A percentile compares a stretch with the other conserved stretches of the same genome.
These are phyloP conservation scores for Spodoptera exigua DNA, from an alignment of 2,888 invertebrate genomes.

Conservation along the genomic window DNA sequence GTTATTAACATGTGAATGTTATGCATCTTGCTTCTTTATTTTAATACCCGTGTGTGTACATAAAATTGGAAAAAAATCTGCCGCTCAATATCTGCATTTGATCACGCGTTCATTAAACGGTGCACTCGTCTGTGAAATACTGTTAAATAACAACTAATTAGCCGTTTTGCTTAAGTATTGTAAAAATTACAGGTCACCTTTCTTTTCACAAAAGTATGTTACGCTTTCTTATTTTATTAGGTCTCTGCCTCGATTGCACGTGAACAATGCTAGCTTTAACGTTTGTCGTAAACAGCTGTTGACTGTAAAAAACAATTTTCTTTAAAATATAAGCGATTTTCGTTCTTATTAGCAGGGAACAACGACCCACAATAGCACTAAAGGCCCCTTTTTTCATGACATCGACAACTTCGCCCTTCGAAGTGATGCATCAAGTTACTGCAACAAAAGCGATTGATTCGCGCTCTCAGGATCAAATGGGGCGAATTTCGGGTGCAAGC, in stretches of 20 bases:
- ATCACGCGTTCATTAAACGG: slow-evolving; percentile 56
- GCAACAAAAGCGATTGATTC: slow-evolving; percentile 88
- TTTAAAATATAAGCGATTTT: slow-evolving; percentile 27
- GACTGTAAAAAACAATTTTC: slow-evolving; percentile 38
- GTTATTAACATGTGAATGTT: no score
- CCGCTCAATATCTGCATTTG: slow-evolving; percentile 43
- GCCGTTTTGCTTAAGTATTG: slow-evolving; percentile 63
- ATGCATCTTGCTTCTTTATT: no score
- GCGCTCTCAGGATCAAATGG: slow-evolving; percentile 84
- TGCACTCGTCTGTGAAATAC: slow-evolving; percentile 66
- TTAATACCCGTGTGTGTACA: not conserved
- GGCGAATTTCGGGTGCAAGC: slow-evolving; percentile 84
- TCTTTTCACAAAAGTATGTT: slow-evolving; percentile 56
- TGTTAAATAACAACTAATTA: slow-evolving; percentile 65
- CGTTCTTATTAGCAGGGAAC: slow-evolving; percentile 30
- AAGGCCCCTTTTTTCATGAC: slow-evolving; percentile 38
- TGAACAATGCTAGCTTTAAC: slow-evolving; percentile 56
- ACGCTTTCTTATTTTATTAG: slow-evolving; percentile 61
- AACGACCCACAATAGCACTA: slow-evolving; percentile 41
- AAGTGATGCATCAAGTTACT: slow-evolving; percentile 78
- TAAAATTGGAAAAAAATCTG: slow-evolving; percentile 6
- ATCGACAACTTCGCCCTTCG: slow-evolving; percentile 59
- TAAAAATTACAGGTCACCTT: slow-evolving; percentile 59
- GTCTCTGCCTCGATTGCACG: slow-evolving; percentile 39
- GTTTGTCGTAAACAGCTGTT: slow-evolving; percentile 61